Evolutionary conservation across 92 coral and sea anemone species (phyloP).

Genomic region (Paragorgia papillata): DNA sequence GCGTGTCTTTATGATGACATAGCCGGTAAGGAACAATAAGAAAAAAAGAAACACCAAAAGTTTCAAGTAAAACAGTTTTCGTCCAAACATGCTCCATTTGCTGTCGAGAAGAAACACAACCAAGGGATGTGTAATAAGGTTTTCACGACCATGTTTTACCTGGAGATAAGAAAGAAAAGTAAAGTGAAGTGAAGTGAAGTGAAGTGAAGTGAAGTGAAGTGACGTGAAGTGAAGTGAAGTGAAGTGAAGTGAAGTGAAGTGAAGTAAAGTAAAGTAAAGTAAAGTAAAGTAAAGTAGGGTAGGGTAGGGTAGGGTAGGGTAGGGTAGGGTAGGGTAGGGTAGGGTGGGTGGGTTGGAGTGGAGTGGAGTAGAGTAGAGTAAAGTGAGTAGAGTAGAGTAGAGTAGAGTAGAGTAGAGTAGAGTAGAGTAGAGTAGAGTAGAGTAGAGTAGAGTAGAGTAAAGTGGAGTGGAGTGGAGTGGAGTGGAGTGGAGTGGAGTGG

Average conservation of each 20-base stretch:
- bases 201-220: not conserved
- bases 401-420: not conserved
- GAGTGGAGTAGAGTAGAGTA: too few species aligned
- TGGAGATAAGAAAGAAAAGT: constrained; percentile 27
- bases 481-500: too few species aligned
- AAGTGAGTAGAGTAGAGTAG: not conserved
- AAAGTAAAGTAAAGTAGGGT: not conserved
- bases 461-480: too few species aligned
- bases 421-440: too few species aligned
- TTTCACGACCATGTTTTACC: constrained; percentile 78
- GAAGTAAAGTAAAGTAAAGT: not conserved
- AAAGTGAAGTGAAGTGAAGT: not conserved
- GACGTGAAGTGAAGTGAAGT: not conserved
- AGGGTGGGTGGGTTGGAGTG: too few species aligned
- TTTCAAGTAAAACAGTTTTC: constrained; percentile 77
- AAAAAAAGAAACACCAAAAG: constrained; percentile 69
- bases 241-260: not conserved
- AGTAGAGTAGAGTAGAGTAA: too few species aligned
- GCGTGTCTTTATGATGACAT: constrained; percentile 64
- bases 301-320: not conserved
- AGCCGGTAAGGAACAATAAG: constrained; percentile 81
- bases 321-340: not conserved
- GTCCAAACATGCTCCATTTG: constrained; percentile 91
- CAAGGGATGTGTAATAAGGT: constrained; percentile 79
- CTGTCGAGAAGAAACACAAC: constrained; percentile 73